Base-by-base conservation (phyloP, 2,797 vertebrate species). In the Bryconaethiops microstoma region DNA sequence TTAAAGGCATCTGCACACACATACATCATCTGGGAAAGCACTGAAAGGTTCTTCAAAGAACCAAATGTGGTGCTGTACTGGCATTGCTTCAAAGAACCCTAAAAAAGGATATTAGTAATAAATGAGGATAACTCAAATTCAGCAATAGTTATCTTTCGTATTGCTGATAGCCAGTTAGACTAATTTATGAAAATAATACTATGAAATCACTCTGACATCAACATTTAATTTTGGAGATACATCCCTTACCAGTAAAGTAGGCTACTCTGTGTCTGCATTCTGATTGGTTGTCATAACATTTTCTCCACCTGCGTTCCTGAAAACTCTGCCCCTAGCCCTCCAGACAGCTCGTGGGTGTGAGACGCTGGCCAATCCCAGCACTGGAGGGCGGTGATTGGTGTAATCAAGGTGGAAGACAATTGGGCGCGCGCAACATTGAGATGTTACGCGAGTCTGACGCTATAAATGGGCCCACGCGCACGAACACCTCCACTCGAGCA, bases 361-460 rank as follows among this genome's bases (percentile, higher is more conserved):
- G 10, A 19, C 10, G 5, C 7, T 9, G 45, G 65, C 65, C 65
- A 68, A 68, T 68, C 65, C 3, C 40, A 68, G 39, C 19, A 19
- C 40, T 21, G 65, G 19, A 42, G 40, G 65, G 39, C 65, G 39
- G 63, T 10, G 63, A 17, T 65, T 40, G 29, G 12, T 64, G 6
- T 29, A 19, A 7, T 17, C 0, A 2, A 29, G 25, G 29, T 17
- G 25, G 60, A 19, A 45, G n/a, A 23, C 17, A 45, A 70, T 86
- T 87, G 88, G 88, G 78, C 85, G 85, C 67, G 75, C 78, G 74
- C 65, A 64, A 83, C 91, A 95, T 97, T 97, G 92, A 96, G 85
- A 96, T 97, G 96, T 91, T 95, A 96, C 96, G 88, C 88, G 87
- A 86, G 84, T 81, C 88, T 87, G 81, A 60, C 84, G 92, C 94